These are phyloP conservation scores for Coregonus sp. DNA, from an alignment of 2,797 vertebrate species.

Conservation along the genomic window DNA sequence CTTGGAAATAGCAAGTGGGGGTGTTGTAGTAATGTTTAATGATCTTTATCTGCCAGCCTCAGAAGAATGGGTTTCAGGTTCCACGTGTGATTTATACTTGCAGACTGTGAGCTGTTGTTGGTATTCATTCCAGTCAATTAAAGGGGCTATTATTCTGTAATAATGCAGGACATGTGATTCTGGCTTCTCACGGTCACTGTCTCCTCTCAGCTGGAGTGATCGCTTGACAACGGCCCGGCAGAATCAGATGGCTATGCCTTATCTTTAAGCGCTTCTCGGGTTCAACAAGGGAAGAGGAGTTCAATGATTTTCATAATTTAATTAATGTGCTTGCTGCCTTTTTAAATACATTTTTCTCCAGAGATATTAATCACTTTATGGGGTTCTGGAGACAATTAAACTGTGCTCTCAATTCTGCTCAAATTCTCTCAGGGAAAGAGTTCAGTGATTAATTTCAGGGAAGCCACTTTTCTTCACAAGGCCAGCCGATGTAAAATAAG, in stretches of 20 bases:
- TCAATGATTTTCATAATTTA: conserved; percentile 58
- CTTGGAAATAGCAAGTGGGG: not conserved
- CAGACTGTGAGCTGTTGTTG: not conserved
- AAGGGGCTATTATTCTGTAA: not conserved
- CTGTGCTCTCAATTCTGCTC: conserved; percentile 42
- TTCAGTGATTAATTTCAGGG: conserved; percentile 36
- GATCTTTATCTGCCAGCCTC: not conserved
- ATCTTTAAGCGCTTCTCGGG: conserved; percentile 31
- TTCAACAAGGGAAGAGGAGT: conserved; percentile 36
- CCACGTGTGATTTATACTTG: not conserved
- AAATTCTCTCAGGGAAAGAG: conserved; percentile 27
- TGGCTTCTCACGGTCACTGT: not conserved
- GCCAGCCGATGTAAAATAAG: conserved; percentile 37
- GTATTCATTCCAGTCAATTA: not conserved
- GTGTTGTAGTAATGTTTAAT: not conserved
- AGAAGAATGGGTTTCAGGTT: not conserved
- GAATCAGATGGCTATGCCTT: conserved; percentile 40
- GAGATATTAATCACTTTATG: conserved; percentile 50
- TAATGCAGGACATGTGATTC: not conserved
- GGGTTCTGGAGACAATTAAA: conserved; percentile 48
- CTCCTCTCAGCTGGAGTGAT: not conserved
- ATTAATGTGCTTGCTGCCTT: conserved; percentile 45
- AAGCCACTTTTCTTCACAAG: conserved; percentile 45
- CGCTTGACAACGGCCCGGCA: conserved; percentile 34
- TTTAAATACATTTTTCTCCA: conserved; percentile 29